Base-by-base conservation (phyloP, 2,888 invertebrate species). In the Trachelus iudaicus region DNA sequence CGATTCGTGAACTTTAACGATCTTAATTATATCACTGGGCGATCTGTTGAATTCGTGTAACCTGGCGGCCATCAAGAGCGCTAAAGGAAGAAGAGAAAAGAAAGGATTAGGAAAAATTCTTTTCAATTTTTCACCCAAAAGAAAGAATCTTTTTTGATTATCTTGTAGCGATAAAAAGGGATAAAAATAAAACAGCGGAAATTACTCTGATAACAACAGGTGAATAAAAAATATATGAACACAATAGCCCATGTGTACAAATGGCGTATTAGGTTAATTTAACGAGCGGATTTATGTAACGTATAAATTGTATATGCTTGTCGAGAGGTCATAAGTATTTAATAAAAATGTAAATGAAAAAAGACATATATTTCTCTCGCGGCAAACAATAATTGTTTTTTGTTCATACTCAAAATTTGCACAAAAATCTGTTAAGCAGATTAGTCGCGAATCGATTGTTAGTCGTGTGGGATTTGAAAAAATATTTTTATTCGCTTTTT, bases 1-100 rank as follows among this genome's bases (percentile, higher is more conserved):
- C 0, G 97, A 96, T 92, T 98, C 98, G 89, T 98, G 98, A 30
- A 99, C 98, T 92, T 98, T 98, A 0, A 98, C 99, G 86, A 99
- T 97, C 89, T 97, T 96, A 30, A 99, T 96, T 75, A 99, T 95
- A 89, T 99, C 98, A 71, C 94, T 92, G 11, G 97, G 95, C 0
- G 96, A 96, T 81, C 98, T 94, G 87, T 94, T 96, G 91, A 98
- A 99, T 88, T 97, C 96, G 91, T 99, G 98, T 81, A 98, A 94
- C 76, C 99, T 94, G 0, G 98, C 97, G 4, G 99, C 98, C 90
- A 99, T 98, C 31, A 99, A 93, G 3, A 99, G 93, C 0, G 99
- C 99, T 96, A 92, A 78, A 92, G 92, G 76, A 78, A 83, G 82
- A 83, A 73, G 77, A 81, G 15, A 23, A 56, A 30, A 30, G n/a